Evolutionary conservation across 2,113 vertebrate genomes (phyloP).

Genomic region (Mystacornis crossleyi): DNA sequence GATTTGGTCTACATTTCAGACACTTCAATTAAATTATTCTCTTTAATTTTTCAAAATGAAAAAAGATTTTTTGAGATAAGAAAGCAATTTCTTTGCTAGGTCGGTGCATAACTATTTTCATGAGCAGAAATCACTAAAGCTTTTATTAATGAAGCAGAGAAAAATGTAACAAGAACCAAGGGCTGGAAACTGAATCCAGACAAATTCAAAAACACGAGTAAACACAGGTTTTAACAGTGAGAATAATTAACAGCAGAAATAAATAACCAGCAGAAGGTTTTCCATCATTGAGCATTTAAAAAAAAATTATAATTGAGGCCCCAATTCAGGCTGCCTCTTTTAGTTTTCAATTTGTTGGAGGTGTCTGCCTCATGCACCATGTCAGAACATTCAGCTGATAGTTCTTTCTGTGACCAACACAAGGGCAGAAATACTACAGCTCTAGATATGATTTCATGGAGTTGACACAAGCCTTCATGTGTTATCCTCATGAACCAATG

Average conservation of each 20-base stretch:
- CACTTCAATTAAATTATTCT: not conserved
- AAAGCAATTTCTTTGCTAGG: not conserved
- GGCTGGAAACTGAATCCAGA: not conserved
- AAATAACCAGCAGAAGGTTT: not conserved
- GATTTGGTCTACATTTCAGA: not conserved
- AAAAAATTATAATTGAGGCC: not conserved
- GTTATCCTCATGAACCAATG: not conserved
- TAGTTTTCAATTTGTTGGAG: not conserved
- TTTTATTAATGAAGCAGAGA: not conserved
- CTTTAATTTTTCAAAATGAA: not conserved
- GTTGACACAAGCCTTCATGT: not conserved
- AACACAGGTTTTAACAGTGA: not conserved
- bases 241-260: not conserved
- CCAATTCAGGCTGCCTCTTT: not conserved
- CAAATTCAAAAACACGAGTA: not conserved
- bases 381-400: not conserved
- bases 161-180: not conserved
- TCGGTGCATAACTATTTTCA: not conserved
- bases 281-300: not conserved
- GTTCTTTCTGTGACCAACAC: not conserved
- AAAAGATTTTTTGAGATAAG: not conserved
- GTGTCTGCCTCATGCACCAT: accelerated
- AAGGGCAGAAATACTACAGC: not conserved
- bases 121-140: not conserved
- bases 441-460: not conserved